Evolutionary conservation across 2,113 vertebrate species (phyloP), one percentile per base, ranked within the genome.

Genomic region (Crotalus viridis): DNA sequence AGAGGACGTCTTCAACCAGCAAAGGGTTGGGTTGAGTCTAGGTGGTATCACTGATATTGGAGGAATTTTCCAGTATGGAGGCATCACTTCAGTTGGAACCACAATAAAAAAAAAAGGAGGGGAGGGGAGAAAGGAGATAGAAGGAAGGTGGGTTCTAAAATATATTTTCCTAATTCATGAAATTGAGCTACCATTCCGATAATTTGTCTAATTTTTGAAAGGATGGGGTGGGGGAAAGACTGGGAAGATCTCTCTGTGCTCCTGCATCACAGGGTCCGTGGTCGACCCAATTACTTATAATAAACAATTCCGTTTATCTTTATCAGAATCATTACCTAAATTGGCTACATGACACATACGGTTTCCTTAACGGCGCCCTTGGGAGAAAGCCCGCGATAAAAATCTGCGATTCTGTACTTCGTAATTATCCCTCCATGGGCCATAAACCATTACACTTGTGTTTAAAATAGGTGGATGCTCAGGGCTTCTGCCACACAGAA

Each of bases 281-380:
- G 96, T 94, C 98, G 98, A 98, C 98, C 98, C 98, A 99, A 99
- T 99, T 99, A 99, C 98, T 98, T 99, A 98, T 98, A 98, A 99
- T 98, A 98, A 98, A 98, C 98, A 98, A 98, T 98, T 99, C 98
- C 98, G 98, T 99, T 99, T 98, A 99, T 99, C 99, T 99, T 99
- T 98, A 98, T 98, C 98, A 98, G 97, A 98, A 98, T 99, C 99
- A 99, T 99, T 99, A 99, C 98, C 99, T 99, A 99, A 99, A 99
- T 99, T 99, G 98, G 98, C 97, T 97, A 98, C 98, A 98, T 98
- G 98, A 99, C 99, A 99, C 99, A 97, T 97, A 98, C 98, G 97
- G 98, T 97, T 97, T 96, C 96, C 97, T 97, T 99, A 99, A 99
- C 98, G 98, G 98, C 96, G 97, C 98, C 99, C 99, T 95, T 95